phyloP scores from a whole-genome alignment of 2,113 vertebrate species.

The Ardeotis arabs region DNA sequence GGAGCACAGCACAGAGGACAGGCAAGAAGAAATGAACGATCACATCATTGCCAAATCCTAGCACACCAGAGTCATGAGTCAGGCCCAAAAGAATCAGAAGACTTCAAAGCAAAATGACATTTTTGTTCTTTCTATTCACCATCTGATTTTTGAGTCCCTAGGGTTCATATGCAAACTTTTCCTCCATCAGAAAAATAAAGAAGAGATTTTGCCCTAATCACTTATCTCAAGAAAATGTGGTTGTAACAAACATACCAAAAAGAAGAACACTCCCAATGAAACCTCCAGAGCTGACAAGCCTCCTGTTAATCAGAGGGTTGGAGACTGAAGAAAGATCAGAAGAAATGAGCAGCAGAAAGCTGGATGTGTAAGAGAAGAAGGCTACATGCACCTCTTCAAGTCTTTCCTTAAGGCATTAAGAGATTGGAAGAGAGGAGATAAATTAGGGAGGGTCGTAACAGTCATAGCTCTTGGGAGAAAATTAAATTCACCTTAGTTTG shows the following conservation, averaged over 20 bases:
- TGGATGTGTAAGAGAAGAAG: not conserved
- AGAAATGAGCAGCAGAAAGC: not conserved
- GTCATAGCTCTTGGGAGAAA: not conserved
- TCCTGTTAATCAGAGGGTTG: not conserved
- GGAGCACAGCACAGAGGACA: not conserved
- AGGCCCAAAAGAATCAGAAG: not conserved
- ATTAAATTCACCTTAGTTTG: not conserved
- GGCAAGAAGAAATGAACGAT: not conserved
- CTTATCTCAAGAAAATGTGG: not conserved
- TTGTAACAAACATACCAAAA: not conserved
- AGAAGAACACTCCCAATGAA: not conserved
- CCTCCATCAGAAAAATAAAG: not conserved
- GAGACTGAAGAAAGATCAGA: not conserved
- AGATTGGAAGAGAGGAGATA: not conserved
- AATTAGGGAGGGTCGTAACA: not conserved
- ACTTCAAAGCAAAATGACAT: not conserved
- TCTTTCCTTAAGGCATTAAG: not conserved
- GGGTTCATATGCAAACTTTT: not conserved
- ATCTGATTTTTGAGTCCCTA: not conserved
- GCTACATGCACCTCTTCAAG: not conserved
- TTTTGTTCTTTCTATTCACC: not conserved
- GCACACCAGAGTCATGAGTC: not conserved
- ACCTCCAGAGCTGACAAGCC: not conserved
- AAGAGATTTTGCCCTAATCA: not conserved
- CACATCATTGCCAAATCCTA: not conserved